Percentiles rank a stretch among this genome's conserved stretches.
phyloP scores from a whole-genome alignment of 92 coral and sea anemone genomes.

The Parazoanthus darwini region DNA sequence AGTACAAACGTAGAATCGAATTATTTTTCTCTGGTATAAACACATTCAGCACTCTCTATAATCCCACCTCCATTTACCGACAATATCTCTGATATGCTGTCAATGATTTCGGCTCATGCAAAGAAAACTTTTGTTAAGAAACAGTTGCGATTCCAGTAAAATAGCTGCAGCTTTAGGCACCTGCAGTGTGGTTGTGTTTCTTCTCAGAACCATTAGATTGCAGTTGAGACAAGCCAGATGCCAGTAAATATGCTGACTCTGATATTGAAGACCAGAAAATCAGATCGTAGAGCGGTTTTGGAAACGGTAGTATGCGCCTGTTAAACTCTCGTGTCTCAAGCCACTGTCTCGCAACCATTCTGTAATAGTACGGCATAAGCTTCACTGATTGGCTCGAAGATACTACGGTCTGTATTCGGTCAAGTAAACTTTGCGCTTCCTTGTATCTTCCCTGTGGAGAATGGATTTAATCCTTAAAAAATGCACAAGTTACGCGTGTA shows the following conservation, averaged over 20 bases:
- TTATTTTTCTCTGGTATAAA: no score
- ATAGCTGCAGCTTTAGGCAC: background rate
- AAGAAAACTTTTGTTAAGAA: no score
- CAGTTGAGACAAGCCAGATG: background rate
- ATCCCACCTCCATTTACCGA: no score
- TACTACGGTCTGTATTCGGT: background rate
- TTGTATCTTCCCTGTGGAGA: conserved; percentile 8
- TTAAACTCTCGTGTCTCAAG: conserved; percentile 18
- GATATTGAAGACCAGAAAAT: conserved; percentile 13
- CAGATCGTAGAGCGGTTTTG: background rate
- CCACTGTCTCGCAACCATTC: conserved; percentile 22
- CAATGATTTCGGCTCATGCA: no score
- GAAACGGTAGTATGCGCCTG: background rate
- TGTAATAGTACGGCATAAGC: background rate
- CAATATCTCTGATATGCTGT: no score
- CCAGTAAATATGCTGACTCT: background rate
- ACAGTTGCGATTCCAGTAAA: no score
- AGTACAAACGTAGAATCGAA: no score
- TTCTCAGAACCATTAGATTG: background rate
- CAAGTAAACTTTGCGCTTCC: background rate
- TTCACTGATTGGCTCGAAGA: background rate
- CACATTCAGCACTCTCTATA: no score
- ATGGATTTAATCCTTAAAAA: no score
- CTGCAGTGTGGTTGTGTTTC: background rate
- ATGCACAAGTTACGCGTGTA: no score